These are phyloP conservation scores for Cyprinus carpio DNA, from an alignment of 2,113 vertebrate genomes.

Conservation along the genomic window DNA sequence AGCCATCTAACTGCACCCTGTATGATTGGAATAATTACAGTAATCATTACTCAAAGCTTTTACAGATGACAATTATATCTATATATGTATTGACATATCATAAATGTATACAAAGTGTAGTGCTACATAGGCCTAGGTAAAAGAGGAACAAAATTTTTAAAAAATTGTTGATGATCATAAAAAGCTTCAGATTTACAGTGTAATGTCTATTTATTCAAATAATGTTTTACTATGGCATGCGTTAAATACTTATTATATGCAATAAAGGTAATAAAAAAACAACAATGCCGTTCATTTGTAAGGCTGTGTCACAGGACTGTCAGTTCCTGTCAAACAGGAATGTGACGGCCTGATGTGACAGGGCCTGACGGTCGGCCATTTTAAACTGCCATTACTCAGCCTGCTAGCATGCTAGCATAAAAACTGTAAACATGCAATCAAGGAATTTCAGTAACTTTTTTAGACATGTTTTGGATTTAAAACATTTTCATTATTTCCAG, in stretches of 20 bases:
- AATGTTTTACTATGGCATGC: conserved; percentile 1
- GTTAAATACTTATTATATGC: background rate
- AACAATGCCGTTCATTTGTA: background rate
- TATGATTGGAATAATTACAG: conserved; percentile 4
- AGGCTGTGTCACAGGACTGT: background rate
- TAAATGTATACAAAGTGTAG: conserved; percentile 6
- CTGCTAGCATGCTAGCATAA: too few species aligned
- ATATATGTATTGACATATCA: background rate
- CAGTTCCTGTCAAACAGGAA: too few species aligned
- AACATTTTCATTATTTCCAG: too few species aligned
- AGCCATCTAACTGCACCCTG: background rate
- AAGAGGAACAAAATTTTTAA: too few species aligned
- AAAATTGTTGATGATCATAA: background rate
- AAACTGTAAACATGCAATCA: too few species aligned
- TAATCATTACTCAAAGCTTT: background rate
- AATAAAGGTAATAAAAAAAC: background rate
- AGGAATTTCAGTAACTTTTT: too few species aligned
- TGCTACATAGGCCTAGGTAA: too few species aligned
- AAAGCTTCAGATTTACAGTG: background rate
- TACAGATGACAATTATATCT: too few species aligned
- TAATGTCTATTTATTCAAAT: background rate
- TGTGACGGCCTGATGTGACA: too few species aligned
- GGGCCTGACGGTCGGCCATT: too few species aligned
- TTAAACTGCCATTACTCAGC: too few species aligned
- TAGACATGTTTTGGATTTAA: too few species aligned